Base-by-base conservation (phyloP, 2,888 invertebrate genomes). In the Tuta absoluta region DNA sequence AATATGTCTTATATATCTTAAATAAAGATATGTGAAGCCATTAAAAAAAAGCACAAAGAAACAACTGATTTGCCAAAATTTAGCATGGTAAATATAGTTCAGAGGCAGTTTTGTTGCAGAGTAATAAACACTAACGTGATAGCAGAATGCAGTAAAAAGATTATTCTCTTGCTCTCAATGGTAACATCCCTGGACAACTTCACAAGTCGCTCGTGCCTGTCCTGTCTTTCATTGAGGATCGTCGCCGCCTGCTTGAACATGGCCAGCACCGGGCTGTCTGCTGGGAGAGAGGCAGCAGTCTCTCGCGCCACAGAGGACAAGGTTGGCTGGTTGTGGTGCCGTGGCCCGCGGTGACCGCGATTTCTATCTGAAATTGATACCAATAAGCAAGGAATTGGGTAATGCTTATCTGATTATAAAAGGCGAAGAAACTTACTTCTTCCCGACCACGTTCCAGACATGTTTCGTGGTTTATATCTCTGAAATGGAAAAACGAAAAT, bases 101-200 rank as follows among this genome's bases (percentile, higher is more conserved):
- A n/a, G n/a, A n/a, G n/a, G n/a, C n/a, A n/a, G n/a, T n/a, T n/a
- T n/a, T n/a, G n/a, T n/a, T n/a, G n/a, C n/a, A n/a, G n/a, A 33
- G 17, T 59, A 33, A 45, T 19, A 58, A 12, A 24, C 65, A 78
- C 88, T 84, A 76, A 94, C 94, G 90, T 87, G 56, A 89, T 79
- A 66, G 95, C 91, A 38, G 96, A 95, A 81, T 98, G 98, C 21
- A 98, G 85, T 12, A 96, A 85, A 81, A 97, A 98, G 71, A 98
- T 98, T 5, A 96, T 95, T 66, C 97, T 91, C 80, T 98, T 98
- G 84, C 97, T 97, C 78, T 98, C 97, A 71, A 97, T 97, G 0
- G 97, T 97, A 21, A 97, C 93, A 78, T 97, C 98, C 28, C 97
- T 92, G 68, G 95, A 94, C 0, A 95, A 81, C 86, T 98, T 97